Evolutionary conservation across 2,797 vertebrate genomes (phyloP).

Genomic region (Cyclopterus lumpus): DNA sequence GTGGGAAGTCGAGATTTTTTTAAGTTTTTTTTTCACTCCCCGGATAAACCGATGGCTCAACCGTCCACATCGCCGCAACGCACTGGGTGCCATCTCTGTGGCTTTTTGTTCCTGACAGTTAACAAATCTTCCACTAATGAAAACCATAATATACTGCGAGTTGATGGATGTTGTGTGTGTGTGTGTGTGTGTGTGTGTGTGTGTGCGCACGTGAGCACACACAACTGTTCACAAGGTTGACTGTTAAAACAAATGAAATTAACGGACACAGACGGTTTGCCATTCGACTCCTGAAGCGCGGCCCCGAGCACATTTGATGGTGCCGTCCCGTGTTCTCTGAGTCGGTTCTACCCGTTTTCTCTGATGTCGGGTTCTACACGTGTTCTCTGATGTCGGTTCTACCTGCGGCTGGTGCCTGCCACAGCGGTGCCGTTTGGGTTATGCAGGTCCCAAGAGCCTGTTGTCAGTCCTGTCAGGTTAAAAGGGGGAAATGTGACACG

Average conservation of each 20-base stretch:
- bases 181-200: neutral
- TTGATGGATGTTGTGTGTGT: slow-evolving; percentile 15
- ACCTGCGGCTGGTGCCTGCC: slow-evolving; percentile 32
- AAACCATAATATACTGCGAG: slow-evolving; percentile 56
- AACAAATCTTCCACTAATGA: slow-evolving; percentile 61
- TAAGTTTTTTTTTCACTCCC: slow-evolving; percentile 21
- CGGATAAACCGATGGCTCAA: slow-evolving; percentile 50
- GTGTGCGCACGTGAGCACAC: slow-evolving; percentile 14
- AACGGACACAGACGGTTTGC: slow-evolving; percentile 24
- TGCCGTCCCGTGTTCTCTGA: slow-evolving; percentile 18
- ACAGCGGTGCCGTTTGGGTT: slow-evolving; percentile 37
- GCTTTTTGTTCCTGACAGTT: slow-evolving; percentile 58
- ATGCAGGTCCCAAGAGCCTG: slow-evolving; percentile 19
- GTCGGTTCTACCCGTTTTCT: too few relatives aligned
- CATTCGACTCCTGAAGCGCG: slow-evolving; percentile 25
- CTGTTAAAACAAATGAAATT: neutral
- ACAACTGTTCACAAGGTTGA: slow-evolving; percentile 25
- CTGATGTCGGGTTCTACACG: too few relatives aligned
- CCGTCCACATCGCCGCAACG: slow-evolving; percentile 71
- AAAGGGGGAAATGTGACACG: slow-evolving; percentile 38
- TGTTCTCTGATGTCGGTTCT: slow-evolving; percentile 4
- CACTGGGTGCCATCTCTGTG: slow-evolving; percentile 55
- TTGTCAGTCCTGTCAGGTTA: slow-evolving; percentile 52
- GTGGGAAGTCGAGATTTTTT: slow-evolving; percentile 12
- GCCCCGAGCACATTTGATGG: slow-evolving; percentile 37